Evolutionary conservation across 1,140 invertebrate species (phyloP).

Genomic region (Drosophila sulfurigaster): DNA sequence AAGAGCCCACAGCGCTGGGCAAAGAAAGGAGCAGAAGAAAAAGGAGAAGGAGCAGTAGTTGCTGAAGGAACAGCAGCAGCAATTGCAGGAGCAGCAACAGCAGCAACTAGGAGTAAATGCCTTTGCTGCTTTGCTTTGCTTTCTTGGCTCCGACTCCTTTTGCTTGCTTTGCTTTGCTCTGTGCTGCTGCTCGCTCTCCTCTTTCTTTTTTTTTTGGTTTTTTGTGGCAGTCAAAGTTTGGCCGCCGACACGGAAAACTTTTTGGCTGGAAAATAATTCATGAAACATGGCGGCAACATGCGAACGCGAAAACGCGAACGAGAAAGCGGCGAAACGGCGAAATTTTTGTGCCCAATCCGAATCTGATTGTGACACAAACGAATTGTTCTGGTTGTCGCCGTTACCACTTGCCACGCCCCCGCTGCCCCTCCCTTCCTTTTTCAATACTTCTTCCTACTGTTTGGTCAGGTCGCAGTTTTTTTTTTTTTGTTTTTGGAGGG

Average conservation of each 20-base stretch:
- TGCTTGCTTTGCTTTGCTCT: conserved; percentile 12
- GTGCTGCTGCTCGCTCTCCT: conserved; percentile 5
- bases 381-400: conserved; percentile 79
- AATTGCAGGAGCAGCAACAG: conserved; percentile 28
- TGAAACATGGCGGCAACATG: conserved; percentile 77
- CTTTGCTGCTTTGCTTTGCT: conserved; percentile 46
- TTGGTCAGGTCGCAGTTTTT: conserved; percentile 33
- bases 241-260: conserved; percentile 61
- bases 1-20: conserved; percentile 22
- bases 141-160: background rate
- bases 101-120: conserved; percentile 59
- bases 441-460: background rate
- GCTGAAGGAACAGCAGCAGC: conserved; percentile 4
- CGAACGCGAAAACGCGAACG: conserved; percentile 65
- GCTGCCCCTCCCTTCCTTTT: background rate
- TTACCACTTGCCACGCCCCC: conserved; percentile 1
- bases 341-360: conserved; percentile 79
- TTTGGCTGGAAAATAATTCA: conserved; percentile 78
- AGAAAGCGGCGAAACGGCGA: conserved; percentile 51
- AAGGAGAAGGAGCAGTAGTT: conserved; percentile 15
- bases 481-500: background rate
- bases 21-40: background rate
- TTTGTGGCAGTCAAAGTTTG: conserved; percentile 70
- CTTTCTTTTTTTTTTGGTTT: conserved; percentile 23
- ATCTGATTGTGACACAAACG: conserved; percentile 83